These are phyloP conservation scores for Erpobdella octoculata DNA, from an alignment of 2,888 invertebrate genomes.

Conservation along the genomic window DNA sequence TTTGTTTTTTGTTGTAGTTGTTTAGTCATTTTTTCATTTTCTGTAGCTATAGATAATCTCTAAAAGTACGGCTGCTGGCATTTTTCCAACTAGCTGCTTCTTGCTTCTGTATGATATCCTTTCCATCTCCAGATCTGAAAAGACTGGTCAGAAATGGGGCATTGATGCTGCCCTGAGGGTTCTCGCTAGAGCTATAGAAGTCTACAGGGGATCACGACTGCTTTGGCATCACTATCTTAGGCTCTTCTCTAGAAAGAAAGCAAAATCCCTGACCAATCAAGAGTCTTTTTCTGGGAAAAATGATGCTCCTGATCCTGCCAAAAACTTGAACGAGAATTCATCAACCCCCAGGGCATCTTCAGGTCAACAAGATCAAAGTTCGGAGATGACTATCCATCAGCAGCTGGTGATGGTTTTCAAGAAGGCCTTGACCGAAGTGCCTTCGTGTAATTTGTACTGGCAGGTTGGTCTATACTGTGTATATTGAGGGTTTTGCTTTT, in stretches of 20 bases:
- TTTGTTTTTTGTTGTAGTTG: too few relatives aligned
- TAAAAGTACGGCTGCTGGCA: too few relatives aligned
- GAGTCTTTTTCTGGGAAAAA: background rate
- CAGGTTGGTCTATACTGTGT: background rate
- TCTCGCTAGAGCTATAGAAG: background rate
- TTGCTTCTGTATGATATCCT: too few relatives aligned
- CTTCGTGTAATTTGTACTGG: background rate
- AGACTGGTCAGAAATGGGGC: too few relatives aligned
- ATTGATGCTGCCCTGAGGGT: background rate
- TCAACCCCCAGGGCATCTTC: background rate
- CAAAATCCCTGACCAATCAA: background rate
- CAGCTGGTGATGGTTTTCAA: constrained; percentile 5
- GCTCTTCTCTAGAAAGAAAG: background rate
- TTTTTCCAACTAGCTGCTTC: too few relatives aligned
- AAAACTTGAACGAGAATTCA: background rate
- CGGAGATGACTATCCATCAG: too few relatives aligned
- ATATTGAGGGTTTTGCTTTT: background rate
- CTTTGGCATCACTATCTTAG: background rate
- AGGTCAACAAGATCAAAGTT: background rate
- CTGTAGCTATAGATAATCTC: too few relatives aligned
- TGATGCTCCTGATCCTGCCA: background rate
- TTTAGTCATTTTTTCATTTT: too few relatives aligned
- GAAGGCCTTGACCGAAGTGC: background rate
- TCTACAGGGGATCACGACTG: background rate
- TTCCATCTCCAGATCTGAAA: too few relatives aligned